phyloP scores from a whole-genome alignment of 2,888 invertebrate genomes.

The Myopa tessellatipennis region DNA sequence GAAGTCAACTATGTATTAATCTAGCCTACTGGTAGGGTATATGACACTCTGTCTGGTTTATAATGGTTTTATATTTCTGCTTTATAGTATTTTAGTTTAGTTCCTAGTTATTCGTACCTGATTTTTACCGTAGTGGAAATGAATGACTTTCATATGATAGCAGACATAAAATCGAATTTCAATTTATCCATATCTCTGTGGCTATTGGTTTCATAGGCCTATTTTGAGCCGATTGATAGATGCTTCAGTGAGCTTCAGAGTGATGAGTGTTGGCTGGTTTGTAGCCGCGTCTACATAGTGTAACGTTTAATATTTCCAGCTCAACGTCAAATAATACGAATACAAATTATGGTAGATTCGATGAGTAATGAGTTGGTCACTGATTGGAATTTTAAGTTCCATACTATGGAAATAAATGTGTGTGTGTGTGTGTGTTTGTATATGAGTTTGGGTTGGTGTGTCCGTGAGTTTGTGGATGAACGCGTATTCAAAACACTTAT shows the following conservation, averaged over 20 bases:
- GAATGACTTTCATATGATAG: too few species aligned
- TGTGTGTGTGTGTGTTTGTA: not conserved
- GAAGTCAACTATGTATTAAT: too few species aligned
- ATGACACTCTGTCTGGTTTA: too few species aligned
- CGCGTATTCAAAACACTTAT: constrained; percentile 12
- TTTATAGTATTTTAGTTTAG: too few species aligned
- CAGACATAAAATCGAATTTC: too few species aligned
- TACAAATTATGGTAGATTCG: not conserved
- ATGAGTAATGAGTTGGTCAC: constrained; percentile 18
- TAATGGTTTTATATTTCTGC: too few species aligned
- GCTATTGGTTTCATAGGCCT: too few species aligned
- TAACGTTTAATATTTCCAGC: constrained; percentile 13
- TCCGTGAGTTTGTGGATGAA: not conserved
- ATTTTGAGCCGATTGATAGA: too few species aligned
- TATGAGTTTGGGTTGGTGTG: not conserved
- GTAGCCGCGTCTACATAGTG: not conserved
- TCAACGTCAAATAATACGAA: not conserved
- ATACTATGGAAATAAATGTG: not conserved
- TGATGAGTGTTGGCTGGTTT: not conserved
- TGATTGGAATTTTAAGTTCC: constrained; percentile 27
- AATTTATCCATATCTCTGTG: too few species aligned
- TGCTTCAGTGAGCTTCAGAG: not conserved
- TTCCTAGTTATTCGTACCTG: too few species aligned
- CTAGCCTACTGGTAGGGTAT: too few species aligned
- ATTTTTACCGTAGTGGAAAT: too few species aligned